Evolutionary conservation across 2,888 invertebrate genomes (phyloP), one percentile per base, ranked within the genome.

Genomic region (Eupithecia pulchellata): DNA sequence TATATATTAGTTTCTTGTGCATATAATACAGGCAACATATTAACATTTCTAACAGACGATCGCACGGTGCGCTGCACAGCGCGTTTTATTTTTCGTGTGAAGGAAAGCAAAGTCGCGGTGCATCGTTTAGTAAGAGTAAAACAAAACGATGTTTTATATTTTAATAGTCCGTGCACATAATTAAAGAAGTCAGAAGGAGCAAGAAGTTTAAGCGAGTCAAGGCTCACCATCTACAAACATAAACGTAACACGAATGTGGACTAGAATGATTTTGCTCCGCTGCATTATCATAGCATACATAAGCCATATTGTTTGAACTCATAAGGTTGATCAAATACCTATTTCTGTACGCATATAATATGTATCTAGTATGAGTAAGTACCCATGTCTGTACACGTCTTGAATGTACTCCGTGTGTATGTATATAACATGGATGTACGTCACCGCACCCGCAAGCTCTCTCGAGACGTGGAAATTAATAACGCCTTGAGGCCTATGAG

Each of bases 391-490:
- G n/a, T n/a, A n/a, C n/a, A 36, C 1, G 13, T 42, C 6, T n/a
- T 39, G 39, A n/a, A 39, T 6, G n/a, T 39, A 17, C n/a, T 39
- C 17, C 6, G 6, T 39, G 6, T 39, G 8, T 6, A 39, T 17
- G 39, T 39, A 39, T n/a, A 39, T 36, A 36, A 36, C 8, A 32
- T 6, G 27, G 52, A 36, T 29, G 58, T 47, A n/a, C 52, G 61
- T 57, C 27, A 20, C 30, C 62, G 34, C 47, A 69, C 76, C 76
- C 72, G 71, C 76, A 68, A 69, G 42, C 8, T 36, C 74, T 61
- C 64, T 47, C 63, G 63, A 71, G 69, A 66, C 67, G 71, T 62
- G 62, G 69, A 74, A 72, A 73, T 74, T 76, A 72, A 74, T 76
- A 76, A 73, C 67, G 72, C 68, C 72, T 58, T 55, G 64, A 66